Percentiles rank a stretch among this genome's conserved stretches.
These are phyloP conservation scores for Trilocha varians DNA, from an alignment of 2,888 invertebrate genomes.

Conservation along the genomic window DNA sequence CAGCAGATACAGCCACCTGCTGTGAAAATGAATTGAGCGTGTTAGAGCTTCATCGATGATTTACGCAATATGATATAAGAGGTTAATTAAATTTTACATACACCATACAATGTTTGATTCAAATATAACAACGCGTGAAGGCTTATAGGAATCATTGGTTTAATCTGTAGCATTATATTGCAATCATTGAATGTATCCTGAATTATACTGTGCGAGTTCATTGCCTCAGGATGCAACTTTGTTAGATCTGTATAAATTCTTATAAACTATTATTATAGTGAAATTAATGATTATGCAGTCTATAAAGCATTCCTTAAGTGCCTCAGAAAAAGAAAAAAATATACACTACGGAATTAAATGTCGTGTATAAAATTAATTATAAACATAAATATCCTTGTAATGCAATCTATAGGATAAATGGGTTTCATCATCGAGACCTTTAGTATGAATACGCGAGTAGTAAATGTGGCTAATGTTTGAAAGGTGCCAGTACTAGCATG, in stretches of 20 bases:
- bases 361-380: no score
- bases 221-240: background rate
- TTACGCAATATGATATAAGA: background rate
- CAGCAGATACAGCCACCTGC: constrained; percentile 4
- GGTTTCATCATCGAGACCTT: constrained; percentile 2
- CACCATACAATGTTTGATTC: background rate
- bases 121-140: background rate
- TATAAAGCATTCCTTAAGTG: no score
- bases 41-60: background rate
- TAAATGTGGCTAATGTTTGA: constrained; percentile 17
- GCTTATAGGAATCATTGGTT: background rate
- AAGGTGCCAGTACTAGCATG: constrained; percentile 15
- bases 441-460: constrained; percentile 3
- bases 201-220: background rate
- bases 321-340: no score
- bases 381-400: no score
- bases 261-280: no score
- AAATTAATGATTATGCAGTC: no score
- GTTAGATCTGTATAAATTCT: no score
- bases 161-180: background rate
- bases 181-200: background rate
- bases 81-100: background rate
- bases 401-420: no score
- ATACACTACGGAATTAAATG: no score
- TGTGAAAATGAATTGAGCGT: constrained; percentile 2